These are phyloP conservation scores for Meloe dianella DNA, from an alignment of 2,888 invertebrate species.

Conservation along the genomic window DNA sequence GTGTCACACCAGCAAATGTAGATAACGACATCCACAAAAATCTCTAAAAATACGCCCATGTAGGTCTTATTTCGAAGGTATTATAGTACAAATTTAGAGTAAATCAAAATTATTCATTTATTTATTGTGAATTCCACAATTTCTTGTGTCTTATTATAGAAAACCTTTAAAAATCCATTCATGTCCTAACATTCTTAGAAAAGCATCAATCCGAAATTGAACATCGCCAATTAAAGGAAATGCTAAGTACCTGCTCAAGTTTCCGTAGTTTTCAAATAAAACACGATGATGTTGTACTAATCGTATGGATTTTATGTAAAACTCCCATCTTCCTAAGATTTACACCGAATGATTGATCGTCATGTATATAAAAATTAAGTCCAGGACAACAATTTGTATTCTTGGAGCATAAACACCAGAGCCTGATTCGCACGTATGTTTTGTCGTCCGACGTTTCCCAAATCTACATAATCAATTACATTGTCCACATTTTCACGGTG, in stretches of 20 bases:
- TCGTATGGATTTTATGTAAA: constrained; percentile 74
- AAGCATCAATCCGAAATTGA: constrained; percentile 32
- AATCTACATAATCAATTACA: too few species aligned
- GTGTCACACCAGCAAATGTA: too few species aligned
- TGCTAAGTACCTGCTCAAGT: constrained; percentile 41
- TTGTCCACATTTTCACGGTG: too few species aligned
- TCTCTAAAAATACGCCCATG: too few species aligned
- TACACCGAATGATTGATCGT: constrained; percentile 44
- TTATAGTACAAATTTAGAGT: too few species aligned
- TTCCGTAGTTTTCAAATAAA: constrained; percentile 58
- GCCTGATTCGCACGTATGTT: too few species aligned
- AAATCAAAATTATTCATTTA: background rate
- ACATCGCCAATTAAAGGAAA: constrained; percentile 49
- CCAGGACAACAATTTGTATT: too few species aligned
- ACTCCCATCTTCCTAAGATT: constrained; percentile 60
- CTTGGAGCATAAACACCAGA: too few species aligned
- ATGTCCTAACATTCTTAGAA: constrained; percentile 43
- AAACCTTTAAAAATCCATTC: constrained; percentile 35
- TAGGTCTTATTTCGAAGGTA: too few species aligned
- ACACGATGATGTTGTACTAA: constrained; percentile 71
- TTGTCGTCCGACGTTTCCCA: too few species aligned
- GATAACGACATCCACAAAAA: too few species aligned
- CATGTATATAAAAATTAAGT: too few species aligned
- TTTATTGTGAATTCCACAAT: constrained; percentile 18
- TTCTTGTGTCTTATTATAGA: constrained; percentile 24